phyloP scores from a whole-genome alignment of 2,797 vertebrate species.

The Melanotaenia parkinsoni region DNA sequence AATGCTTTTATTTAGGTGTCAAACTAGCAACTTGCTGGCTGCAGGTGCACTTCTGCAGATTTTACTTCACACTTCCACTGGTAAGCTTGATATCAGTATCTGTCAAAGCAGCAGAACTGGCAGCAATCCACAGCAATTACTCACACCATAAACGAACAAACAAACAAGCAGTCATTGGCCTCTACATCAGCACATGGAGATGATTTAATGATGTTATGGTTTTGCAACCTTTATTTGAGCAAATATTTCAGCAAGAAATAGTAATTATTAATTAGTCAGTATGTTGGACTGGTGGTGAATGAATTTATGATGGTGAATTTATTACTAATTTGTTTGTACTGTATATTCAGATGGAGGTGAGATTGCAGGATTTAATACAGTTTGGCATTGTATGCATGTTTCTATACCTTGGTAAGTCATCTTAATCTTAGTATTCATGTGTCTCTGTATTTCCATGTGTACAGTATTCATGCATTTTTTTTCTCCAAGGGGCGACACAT shows the following conservation, averaged over 20 bases:
- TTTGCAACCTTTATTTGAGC: constrained; percentile 6
- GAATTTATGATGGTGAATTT: not conserved
- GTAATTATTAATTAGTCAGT: not conserved
- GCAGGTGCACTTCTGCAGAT: constrained; percentile 45
- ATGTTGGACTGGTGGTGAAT: not conserved
- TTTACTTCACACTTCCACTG: not conserved
- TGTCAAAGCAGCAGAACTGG: not conserved
- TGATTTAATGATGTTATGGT: constrained; percentile 16
- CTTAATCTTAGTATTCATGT: constrained; percentile 4
- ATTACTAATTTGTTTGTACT: not conserved
- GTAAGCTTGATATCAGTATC: constrained; percentile 8
- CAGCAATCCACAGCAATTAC: constrained; percentile 3
- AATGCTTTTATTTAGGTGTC: constrained; percentile 26
- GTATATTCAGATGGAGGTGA: not conserved
- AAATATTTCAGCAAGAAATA: not conserved
- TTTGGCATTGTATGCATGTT: not conserved
- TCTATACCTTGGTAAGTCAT: not conserved
- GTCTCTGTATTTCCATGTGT: constrained; percentile 27
- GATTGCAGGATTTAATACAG: not conserved
- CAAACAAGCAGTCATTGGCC: constrained; percentile 6
- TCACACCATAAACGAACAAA: not conserved
- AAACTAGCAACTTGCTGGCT: constrained; percentile 13
- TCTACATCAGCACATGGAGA: constrained; percentile 18
- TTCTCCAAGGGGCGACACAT: not conserved
- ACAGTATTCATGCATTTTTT: constrained; percentile 15